phyloP scores from a whole-genome alignment of 1,140 invertebrate genomes.

The Hylaeus anthracinus region DNA sequence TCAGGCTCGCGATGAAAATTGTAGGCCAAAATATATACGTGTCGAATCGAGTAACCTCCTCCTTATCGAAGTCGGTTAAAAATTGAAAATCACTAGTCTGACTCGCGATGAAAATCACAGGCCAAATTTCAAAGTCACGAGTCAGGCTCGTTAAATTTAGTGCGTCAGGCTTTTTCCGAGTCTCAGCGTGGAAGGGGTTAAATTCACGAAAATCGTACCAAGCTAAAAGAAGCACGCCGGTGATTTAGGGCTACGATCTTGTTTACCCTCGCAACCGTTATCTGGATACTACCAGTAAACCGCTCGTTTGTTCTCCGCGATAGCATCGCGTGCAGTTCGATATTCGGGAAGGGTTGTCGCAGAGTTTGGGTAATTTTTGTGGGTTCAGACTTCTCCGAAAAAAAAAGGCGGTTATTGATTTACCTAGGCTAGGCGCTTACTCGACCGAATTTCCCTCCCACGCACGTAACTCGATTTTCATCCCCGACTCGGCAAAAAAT shows the following conservation, averaged over 20 bases:
- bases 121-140: too few species aligned
- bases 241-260: background rate
- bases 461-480: background rate
- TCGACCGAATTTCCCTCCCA: constrained; percentile 25
- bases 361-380: constrained; percentile 22
- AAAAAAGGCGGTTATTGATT: constrained; percentile 38
- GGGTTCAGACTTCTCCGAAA: constrained; percentile 17
- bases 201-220: too few species aligned
- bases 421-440: constrained; percentile 23
- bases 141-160: too few species aligned
- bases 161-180: too few species aligned
- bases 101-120: too few species aligned
- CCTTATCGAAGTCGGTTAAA: too few species aligned
- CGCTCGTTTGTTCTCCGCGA: constrained; percentile 31
- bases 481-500: background rate
- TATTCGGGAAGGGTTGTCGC: constrained; percentile 24
- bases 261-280: constrained; percentile 4
- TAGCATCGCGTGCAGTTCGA: constrained; percentile 27
- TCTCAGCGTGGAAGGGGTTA: too few species aligned
- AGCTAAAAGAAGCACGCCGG: too few species aligned
- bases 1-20: too few species aligned
- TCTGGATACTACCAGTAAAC: constrained; percentile 13
- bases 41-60: too few species aligned
- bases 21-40: too few species aligned
- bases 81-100: too few species aligned